Evolutionary conservation across 2,113 vertebrate species (phyloP).

Genomic region (Antennarius striatus): DNA sequence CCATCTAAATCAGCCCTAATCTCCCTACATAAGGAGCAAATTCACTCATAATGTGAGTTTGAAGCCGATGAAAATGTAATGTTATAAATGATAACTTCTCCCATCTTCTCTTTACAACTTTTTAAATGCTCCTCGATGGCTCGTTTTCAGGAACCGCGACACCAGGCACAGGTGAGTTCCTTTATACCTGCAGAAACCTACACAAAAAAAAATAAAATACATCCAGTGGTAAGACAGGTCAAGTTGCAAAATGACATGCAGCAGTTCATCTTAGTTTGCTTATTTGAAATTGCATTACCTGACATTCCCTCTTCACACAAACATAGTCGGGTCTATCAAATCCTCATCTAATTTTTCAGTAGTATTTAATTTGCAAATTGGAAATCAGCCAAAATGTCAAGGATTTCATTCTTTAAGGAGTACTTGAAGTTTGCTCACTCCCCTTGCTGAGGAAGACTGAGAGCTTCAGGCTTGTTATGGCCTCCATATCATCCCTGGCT

Average conservation of each 20-base stretch:
- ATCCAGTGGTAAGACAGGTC: conserved; percentile 3
- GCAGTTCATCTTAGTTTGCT: conserved; percentile 20
- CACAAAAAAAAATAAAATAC: conserved; percentile 11
- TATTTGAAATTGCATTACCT: conserved; percentile 44
- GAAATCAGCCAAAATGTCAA: conserved; percentile 56
- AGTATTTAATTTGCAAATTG: conserved; percentile 52
- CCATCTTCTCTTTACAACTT: conserved; percentile 43
- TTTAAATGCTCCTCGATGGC: conserved; percentile 48
- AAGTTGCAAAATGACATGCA: conserved; percentile 11
- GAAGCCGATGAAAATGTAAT: conserved; percentile 32
- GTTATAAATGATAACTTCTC: conserved; percentile 56
- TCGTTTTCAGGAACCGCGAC: conserved; percentile 90
- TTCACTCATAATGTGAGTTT: conserved; percentile 17
- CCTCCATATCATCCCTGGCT: conserved; percentile 42
- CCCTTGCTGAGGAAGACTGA: conserved; percentile 37
- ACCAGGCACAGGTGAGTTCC: conserved; percentile 95
- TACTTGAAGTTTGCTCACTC: conserved; percentile 45
- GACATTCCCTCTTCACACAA: background rate
- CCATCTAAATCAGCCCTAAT: conserved; percentile 57
- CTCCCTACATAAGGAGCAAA: conserved; percentile 44
- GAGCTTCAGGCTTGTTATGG: conserved; percentile 32
- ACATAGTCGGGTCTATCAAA: conserved; percentile 36
- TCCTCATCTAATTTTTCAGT: conserved; percentile 50
- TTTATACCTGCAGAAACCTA: conserved; percentile 13
- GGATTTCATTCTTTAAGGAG: conserved; percentile 56